phyloP scores from a whole-genome alignment of 1,140 invertebrate genomes.

The Charaxes varanes region DNA sequence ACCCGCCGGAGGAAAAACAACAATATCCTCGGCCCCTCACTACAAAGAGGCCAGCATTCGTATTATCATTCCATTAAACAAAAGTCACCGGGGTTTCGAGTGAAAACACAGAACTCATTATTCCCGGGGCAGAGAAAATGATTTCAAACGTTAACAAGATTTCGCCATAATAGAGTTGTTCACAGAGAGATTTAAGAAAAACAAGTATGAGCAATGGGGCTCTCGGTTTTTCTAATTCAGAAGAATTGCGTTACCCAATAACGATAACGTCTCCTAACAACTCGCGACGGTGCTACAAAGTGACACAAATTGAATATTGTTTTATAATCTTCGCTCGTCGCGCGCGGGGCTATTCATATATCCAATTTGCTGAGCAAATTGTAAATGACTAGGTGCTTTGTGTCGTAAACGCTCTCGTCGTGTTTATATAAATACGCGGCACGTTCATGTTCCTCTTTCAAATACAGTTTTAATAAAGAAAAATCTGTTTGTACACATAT shows the following conservation, averaged over 20 bases:
- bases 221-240: constrained; percentile 23
- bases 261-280: constrained; percentile 31
- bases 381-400: constrained; percentile 2
- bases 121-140: constrained; percentile 63
- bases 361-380: constrained; percentile 10
- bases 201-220: constrained; percentile 44
- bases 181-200: constrained; percentile 70
- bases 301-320: constrained; percentile 33
- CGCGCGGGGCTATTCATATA: constrained; percentile 5
- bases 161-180: constrained; percentile 66
- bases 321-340: constrained; percentile 32
- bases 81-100: constrained; percentile 69
- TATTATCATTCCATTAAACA: constrained; percentile 74
- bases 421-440: too few species aligned
- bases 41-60: constrained; percentile 67
- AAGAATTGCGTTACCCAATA: constrained; percentile 44
- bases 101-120: constrained; percentile 72
- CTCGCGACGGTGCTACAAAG: constrained; percentile 14
- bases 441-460: too few species aligned
- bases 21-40: constrained; percentile 58
- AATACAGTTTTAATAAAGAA: too few species aligned
- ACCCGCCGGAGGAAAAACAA: constrained; percentile 63
- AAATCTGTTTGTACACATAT: too few species aligned
- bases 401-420: neutral
- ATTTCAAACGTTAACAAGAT: constrained; percentile 73